Base-by-base conservation (phyloP, 2,797 vertebrate species). In the Rhinichthys osculus region DNA sequence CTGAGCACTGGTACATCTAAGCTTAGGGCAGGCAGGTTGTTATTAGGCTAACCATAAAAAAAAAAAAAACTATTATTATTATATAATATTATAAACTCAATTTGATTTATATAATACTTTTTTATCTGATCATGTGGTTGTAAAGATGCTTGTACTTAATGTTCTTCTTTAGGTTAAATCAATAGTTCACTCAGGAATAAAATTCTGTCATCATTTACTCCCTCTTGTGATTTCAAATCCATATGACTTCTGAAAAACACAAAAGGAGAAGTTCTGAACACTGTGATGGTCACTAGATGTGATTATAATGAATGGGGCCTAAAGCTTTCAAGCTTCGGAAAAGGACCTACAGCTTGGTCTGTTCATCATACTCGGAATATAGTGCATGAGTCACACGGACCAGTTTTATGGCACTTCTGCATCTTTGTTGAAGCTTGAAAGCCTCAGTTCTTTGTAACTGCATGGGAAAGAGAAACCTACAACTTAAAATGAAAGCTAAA, bases 1-100 rank as follows among this genome's bases (percentile, higher is more conserved):
- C 54, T 78, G 21, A 84, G 72, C 10, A 70, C 30, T 62, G 50
- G 83, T 77, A 84, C 33, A 40, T 74, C 3, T n/a, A 76, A 50
- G 59, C 59, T 33, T 62, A 50, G 13, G 14, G 27, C 44, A 66
- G 42, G 16, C 52, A 83, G 30, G n/a, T 52, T 74, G 69, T 80
- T 57, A 27, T 67, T 86, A 47, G 64, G 79, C 44, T 79, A 50
- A 52, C 38, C 4, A 7, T 71, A 54, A 17, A 79, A 33, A 27
- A 27, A 27, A 27, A 27, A 27, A 27, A 27, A 27, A 38, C 5
- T 38, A 38, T 38, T 38, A 85, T 38, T 38, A 38, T 38, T 38
- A 8, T 9, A 42, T 9, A 42, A 42, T 42, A 52, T 52, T 1
- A 10, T 47, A 47, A 42, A 42, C 10, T 44, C 7, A 40, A 47